Conservation (phyloP, 2,797 vertebrate genomes). For the Peromyscus nudipes region DNA sequence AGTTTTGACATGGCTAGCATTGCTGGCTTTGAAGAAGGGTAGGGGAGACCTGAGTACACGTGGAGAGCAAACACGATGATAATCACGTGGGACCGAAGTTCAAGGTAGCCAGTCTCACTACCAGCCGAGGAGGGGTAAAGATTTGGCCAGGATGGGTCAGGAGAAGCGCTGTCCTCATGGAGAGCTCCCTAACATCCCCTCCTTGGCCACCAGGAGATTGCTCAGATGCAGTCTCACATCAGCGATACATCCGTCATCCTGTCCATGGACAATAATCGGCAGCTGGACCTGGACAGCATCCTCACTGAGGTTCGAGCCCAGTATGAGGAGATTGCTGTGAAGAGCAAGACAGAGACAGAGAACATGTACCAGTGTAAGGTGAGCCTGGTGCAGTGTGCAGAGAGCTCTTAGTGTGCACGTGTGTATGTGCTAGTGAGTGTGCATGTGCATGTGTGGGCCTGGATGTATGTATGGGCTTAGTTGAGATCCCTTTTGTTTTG, state of each 20-base stretch:
- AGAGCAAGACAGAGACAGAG: slow-evolving; percentile 91
- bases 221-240: slow-evolving; percentile 92
- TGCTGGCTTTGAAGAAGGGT: background rate
- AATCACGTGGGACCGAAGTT: background rate
- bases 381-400: background rate
- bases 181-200: background rate
- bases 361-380: slow-evolving; percentile 93
- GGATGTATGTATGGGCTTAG: background rate
- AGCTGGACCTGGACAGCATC: slow-evolving; percentile 92
- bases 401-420: background rate
- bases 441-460: too few relatives aligned
- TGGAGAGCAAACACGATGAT: rapidly evolving
- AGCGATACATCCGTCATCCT: slow-evolving; percentile 90
- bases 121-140: background rate
- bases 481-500: background rate
- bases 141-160: background rate
- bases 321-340: slow-evolving; percentile 90
- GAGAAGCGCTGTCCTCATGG: background rate
- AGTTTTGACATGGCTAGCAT: background rate
- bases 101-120: rapidly evolving
- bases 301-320: slow-evolving; percentile 88
- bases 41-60: background rate
- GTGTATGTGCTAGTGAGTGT: background rate
- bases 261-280: slow-evolving; percentile 88
- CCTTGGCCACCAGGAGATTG: slow-evolving; percentile 89